Base-by-base conservation (phyloP, 2,888 invertebrate species). In the Thymelicus sylvestris region DNA sequence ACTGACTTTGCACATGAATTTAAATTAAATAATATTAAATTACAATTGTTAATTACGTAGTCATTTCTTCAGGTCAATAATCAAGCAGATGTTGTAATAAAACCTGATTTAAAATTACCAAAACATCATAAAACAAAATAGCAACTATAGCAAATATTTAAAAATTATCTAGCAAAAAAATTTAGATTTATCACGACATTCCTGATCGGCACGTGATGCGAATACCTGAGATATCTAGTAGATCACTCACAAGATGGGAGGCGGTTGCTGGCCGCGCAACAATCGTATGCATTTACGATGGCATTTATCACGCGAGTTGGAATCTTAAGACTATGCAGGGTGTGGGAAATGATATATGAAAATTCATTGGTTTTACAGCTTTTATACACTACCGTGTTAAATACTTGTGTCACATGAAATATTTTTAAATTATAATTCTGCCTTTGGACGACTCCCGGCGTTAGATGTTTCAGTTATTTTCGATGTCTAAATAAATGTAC, bases 181-280 rank as follows among this genome's bases (percentile, higher is more conserved):
- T 31, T n/a, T 31, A 57, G 13, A 61, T 2, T 44, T 44, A 61
- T 41, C 41, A 44, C 8, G 8, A 8, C 44, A 41, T 61, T 61
- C 44, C 61, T 41, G 19, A 41, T 44, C 44, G 31, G n/a, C 15
- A 13, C 15, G 44, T 7, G 61, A 44, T 44, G 39, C 10, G 41
- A 15, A 60, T 24, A 24, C 55, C 38, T 44, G 44, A 44, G 61
- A 61, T 44, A 61, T 61, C 44, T 61, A 2, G n/a, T 61, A 8
- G 6, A 44, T 61, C 6, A 61, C 13, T 61, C 61, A 61, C 44
- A 15, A 61, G 41, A 44, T 44, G 41, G 12, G 31, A 24, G 31
- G 15, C 31, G 57, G 57, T 31, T 31, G 31, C 31, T 31, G 57
- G 31, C 57, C 57, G 57, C 7, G 24, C 31, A 24, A 31, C 57